Base-by-base conservation (phyloP, 2,888 invertebrate species). In the Tinea pellionella region DNA sequence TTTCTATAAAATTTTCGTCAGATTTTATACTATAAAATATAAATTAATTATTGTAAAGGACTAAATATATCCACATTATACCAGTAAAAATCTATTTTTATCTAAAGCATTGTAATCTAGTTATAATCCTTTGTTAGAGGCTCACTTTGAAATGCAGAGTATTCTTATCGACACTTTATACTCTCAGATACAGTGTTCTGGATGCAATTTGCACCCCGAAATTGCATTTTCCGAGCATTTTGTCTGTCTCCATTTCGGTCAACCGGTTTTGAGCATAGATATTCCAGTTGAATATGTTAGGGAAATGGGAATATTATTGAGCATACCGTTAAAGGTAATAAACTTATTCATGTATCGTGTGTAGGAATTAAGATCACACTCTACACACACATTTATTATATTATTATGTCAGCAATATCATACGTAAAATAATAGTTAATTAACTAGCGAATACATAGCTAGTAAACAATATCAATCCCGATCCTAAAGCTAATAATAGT, bases 181-280 rank as follows among this genome's bases (percentile, higher is more conserved):
- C 64, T 57, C 61, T 63, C n/a, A 64, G 66, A 68, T 66, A 64
- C 64, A 62, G 63, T 53, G 65, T 58, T 41, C 61, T 63, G 63
- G 66, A 66, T 72, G 71, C 73, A 74, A 76, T 75, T 76, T 73
- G 67, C 68, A 64, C 62, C 69, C 67, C 65, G 67, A 70, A 73
- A 74, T 73, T 72, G 69, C 66, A 61, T 73, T 75, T 70, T 61
- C 68, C 30, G 51, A 59, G 24, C 42, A 59, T 16, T 59, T 67
- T 66, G 64, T 63, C 66, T 67, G 62, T 64, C 67, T 65, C 63
- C 64, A 67, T 70, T 72, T 68, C 65, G 67, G 69, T 68, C 68
- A 69, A 68, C 68, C 66, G 62, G 59, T 11, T 57, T 13, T 9
- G 15, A 13, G 57, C 16, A 15, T 32, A 3, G 24, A 47, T 18